Evolutionary conservation across 1,140 invertebrate species (phyloP), one percentile per base, ranked within the genome.

Genomic region (Drosophila equinoxialis): DNA sequence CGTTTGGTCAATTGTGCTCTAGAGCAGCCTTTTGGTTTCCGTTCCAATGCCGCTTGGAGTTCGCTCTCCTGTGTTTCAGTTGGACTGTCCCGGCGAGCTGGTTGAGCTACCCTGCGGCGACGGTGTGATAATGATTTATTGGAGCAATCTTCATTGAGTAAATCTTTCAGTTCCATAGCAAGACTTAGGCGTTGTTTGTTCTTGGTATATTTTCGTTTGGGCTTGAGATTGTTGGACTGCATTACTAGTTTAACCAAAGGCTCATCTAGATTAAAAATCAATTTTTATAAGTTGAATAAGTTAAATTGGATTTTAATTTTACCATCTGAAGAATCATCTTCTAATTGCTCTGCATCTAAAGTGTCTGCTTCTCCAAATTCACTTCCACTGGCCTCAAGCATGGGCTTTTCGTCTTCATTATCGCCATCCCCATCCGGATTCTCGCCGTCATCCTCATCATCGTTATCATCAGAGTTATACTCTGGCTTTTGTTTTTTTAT

Each of bases 1-100:
- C 81, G 71, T 30, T 89, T 80, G 11, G 84, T 68, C 30, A 89
- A 69, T 48, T 90, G 85, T 0, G 74, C 77, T 3, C 85, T 74
- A 1, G 84, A 89, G 6, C 85, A 90, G 54, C 85, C 85, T 14
- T 89, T 89, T 7, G 85, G 85, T 30, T 84, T 84, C 23, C 84
- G 77, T 10, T 90, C 84, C 2, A 89, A 59, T 1, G 68, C 79
- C 11, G 69, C 79, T 23, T 87, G 68, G 14, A 89, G 67, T 14
- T 89, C 84, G 48, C 51, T 42, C 14, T 75, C 55, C 33, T 84
- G 81, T 14, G 33, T 3, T 10, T 72, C 68, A 0, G 63, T 72
- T 54, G 65, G 54, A n/a, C n/a, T 8, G 11, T 33, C 23, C 23
- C 58, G n/a, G 30, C 45, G 45, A 23, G 8, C 11, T 7, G 8